Evolutionary conservation across 2,888 invertebrate species (phyloP), one percentile per base, ranked within the genome.

Genomic region (Tridacna gigas): DNA sequence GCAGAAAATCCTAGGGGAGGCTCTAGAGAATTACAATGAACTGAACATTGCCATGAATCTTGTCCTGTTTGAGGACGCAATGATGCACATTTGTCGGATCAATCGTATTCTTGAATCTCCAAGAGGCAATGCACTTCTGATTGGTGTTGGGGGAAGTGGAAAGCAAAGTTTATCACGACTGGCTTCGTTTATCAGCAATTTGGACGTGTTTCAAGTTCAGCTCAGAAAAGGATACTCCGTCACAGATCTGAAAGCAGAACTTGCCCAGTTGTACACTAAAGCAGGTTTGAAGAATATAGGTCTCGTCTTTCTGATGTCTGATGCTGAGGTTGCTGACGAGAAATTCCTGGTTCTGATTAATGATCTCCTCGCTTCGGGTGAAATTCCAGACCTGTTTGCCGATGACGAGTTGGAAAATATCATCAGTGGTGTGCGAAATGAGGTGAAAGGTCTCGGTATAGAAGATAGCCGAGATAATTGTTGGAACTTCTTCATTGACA

Each of bases 401-500:
- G 99, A 99, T 94, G 99, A 99, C 94, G 99, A 99, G 94, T 96
- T 98, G 60, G 99, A 99, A 95, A 98, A 98, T 94, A 98, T 98
- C 80, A 97, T 98, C 90, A 56, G 22, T 48, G 77, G 97, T 90
- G 97, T 97, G 25, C 89, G 95, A 74, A 95, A 94, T 88, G 95
- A 95, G 90, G 95, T 95, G 20, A 95, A 95, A 89, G 93, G 98
- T 47, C 97, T 98, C 28, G 99, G 99, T 22, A 95, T 98, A 91
- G 96, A 97, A 67, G 99, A 99, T 94, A 97, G 98, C 0, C 96
- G 98, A 89, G 99, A 99, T 95, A 98, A 98, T 93, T 99, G 99
- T 95, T 99, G 99, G 99, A 98, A 98, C 95, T 99, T 98, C 95
- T 99, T 99, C 95, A 98, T 99, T 92, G 98, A 99, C 94, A 96